Conservation (phyloP, 2,113 vertebrate genomes). For the Geococcyx californianus region DNA sequence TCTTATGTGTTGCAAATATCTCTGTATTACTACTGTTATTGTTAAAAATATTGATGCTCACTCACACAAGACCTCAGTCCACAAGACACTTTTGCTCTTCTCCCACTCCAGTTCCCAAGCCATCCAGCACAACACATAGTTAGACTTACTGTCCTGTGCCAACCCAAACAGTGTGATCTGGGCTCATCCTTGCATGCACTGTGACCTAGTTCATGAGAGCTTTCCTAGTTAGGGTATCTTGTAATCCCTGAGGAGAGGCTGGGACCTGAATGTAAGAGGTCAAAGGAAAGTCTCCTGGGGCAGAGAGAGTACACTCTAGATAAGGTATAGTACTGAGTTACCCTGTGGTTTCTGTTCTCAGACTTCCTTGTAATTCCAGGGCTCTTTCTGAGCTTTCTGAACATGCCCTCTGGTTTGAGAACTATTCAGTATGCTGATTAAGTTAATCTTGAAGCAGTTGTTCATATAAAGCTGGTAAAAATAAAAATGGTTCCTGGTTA, state of each 20-base stretch:
- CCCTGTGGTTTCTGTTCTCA: not conserved
- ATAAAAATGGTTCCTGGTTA: not conserved
- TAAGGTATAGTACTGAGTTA: not conserved
- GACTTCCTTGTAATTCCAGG: not conserved
- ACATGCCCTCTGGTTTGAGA: not conserved
- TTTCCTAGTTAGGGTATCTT: not conserved
- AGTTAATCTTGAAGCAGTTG: not conserved
- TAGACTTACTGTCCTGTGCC: not conserved
- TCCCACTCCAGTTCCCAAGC: not conserved
- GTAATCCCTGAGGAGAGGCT: not conserved
- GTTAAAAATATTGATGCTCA: not conserved
- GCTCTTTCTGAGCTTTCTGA: not conserved
- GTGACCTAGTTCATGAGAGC: not conserved
- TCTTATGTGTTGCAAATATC: not conserved
- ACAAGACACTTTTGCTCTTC: not conserved
- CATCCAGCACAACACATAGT: accelerated
- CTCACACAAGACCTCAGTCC: not conserved
- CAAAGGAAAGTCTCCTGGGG: not conserved
- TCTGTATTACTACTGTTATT: not conserved
- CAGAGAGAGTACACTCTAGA: not conserved
- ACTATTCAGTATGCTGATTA: not conserved
- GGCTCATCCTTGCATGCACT: not conserved
- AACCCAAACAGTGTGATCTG: not conserved
- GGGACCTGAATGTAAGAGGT: not conserved
- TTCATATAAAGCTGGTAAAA: not conserved